Conservation (phyloP, 2,113 vertebrate species). For the Paradoxurus hermaphroditus region DNA sequence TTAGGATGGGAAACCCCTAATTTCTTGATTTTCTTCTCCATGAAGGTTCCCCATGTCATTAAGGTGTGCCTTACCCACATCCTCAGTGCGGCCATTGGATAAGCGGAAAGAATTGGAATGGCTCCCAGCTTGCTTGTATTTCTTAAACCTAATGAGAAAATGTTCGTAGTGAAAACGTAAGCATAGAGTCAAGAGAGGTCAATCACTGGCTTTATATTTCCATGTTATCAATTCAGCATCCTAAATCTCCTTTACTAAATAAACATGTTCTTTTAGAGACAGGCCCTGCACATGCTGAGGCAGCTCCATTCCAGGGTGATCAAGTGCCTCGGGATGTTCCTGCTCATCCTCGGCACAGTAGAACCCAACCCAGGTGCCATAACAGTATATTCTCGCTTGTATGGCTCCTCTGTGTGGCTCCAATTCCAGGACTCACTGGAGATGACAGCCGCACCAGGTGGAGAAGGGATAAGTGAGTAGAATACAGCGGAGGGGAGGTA, state of each 20-base stretch:
- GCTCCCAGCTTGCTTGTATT: slow-evolving; percentile 98
- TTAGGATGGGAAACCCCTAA: background rate
- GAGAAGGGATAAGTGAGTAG: background rate
- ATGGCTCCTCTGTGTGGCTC: background rate
- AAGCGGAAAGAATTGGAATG: slow-evolving; percentile 98
- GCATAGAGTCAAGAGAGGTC: slow-evolving; percentile 3
- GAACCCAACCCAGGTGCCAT: background rate
- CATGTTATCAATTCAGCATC: background rate
- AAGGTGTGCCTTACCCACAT: slow-evolving; percentile 88
- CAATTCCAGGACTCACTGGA: background rate
- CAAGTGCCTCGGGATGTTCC: background rate
- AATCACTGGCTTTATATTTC: background rate
- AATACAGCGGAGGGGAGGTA: background rate
- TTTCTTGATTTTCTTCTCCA: slow-evolving; percentile 33
- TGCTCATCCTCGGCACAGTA: background rate
- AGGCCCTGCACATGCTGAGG: background rate
- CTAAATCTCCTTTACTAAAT: slow-evolving; percentile 30
- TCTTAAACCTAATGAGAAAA: slow-evolving; percentile 92
- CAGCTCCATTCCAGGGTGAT: background rate
- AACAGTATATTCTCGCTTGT: background rate
- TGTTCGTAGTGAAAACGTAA: slow-evolving; percentile 15
- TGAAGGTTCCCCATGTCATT: background rate
- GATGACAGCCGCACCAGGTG: background rate
- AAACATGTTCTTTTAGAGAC: slow-evolving; percentile 2
- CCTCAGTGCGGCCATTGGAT: slow-evolving; percentile 94